These are phyloP conservation scores for Mycetomoellerius zeteki DNA, from an alignment of 1,140 invertebrate species.

Conservation along the genomic window DNA sequence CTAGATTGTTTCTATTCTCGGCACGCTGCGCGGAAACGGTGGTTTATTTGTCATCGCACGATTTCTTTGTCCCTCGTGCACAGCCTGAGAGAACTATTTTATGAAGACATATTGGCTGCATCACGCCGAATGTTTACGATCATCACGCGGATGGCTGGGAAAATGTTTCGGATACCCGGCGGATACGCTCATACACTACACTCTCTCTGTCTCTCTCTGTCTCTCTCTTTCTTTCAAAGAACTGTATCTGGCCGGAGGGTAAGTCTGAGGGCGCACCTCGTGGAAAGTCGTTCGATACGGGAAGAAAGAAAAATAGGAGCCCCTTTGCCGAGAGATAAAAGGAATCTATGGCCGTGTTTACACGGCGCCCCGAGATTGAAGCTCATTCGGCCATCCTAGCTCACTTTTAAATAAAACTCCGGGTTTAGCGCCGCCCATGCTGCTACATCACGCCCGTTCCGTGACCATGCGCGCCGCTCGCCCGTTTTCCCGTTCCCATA, in stretches of 20 bases:
- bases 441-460: slow-evolving; percentile 32
- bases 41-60: background rate
- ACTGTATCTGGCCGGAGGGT: slow-evolving; percentile 46
- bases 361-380: slow-evolving; percentile 67
- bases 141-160: slow-evolving; percentile 49
- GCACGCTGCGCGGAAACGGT: background rate
- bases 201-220: background rate
- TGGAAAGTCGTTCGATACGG: slow-evolving; percentile 59
- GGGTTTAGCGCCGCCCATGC: slow-evolving; percentile 32
- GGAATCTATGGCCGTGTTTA: slow-evolving; percentile 75
- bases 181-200: slow-evolving; percentile 33
- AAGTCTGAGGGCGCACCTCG: slow-evolving; percentile 35
- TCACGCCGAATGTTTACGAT: slow-evolving; percentile 57
- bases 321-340: slow-evolving; percentile 71
- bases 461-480: slow-evolving; percentile 19
- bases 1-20: background rate
- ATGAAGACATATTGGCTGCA: slow-evolving; percentile 46
- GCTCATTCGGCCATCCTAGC: slow-evolving; percentile 59
- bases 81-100: slow-evolving; percentile 3
- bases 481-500: slow-evolving; percentile 41
- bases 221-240: slow-evolving; percentile 42
- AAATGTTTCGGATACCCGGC: slow-evolving; percentile 62
- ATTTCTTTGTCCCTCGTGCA: background rate
- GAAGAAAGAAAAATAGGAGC: slow-evolving; percentile 62
- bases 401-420: slow-evolving; percentile 69